Base-by-base conservation (phyloP, 2,113 vertebrate genomes). In the Passer montanus region DNA sequence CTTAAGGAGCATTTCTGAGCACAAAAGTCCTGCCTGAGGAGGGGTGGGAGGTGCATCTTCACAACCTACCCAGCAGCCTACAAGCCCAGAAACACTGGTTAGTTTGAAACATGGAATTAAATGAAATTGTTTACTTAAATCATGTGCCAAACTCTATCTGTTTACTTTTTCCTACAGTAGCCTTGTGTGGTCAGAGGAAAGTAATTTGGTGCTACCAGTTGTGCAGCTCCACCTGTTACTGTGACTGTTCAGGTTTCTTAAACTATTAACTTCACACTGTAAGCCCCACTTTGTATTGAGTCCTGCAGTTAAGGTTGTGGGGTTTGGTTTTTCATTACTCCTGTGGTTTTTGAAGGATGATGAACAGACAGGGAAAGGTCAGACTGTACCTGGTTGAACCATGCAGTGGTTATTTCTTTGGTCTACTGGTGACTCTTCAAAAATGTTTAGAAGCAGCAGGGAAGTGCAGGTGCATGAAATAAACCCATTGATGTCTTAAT, bases 41-140 rank as follows among this genome's bases (percentile, higher is more conserved):
- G 3, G 2, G 27, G 15, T 39, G 27, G 27, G 35, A 66, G 22
- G 10, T 23, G 18, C 8, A 17, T 6, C 60, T 28, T 23, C 46
- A 44, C 41, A 41, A 15, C 15, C 23, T 60, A 18, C 11, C 24
- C 62, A 64, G 70, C 62, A 85, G 53, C 20, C 15, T 59, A 1
- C 0, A 0, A 50, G 18, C 16, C 53, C 35, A 39, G 46, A 46
- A 78, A 56, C 26, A 56, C 13, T 23, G 26, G 10, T 15, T 16
- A 52, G 30, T 70, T 44, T 50, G 63, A 74, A 58, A 77, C 37
- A 17, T 22, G 9, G 21, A 52, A 68, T 66, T 66, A 44, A 78
- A 41, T 74, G 13, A 14, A 55, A 43, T 33, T 46, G 23, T 62
- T 80, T 13, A 16, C 7, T 52, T 53, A 35, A 5, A 14, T 37